A percentile compares a stretch with the other conserved stretches of the same genome.
Conservation (phyloP, 2,113 vertebrate species). For the Zosterops japonicus region DNA sequence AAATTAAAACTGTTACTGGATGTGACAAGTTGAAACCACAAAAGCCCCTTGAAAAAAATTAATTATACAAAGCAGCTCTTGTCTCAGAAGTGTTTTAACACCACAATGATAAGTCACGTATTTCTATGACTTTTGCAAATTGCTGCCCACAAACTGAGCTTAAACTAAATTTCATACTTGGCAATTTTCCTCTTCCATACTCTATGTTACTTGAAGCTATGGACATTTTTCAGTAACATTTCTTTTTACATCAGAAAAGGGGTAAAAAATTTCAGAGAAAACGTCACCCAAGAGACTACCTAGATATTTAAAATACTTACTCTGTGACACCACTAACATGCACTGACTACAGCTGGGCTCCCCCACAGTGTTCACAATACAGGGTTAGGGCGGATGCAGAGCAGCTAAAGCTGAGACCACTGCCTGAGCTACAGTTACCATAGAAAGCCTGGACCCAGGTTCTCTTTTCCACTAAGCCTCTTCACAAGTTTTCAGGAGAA, state of each 20-base stretch:
- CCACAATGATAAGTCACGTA: not conserved
- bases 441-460: not conserved
- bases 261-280: not conserved
- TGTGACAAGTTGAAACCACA: conserved; percentile 64
- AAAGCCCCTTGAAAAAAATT: conserved; percentile 52
- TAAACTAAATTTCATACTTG: conserved; percentile 21
- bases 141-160: conserved; percentile 21
- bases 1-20: conserved; percentile 63
- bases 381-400: not conserved
- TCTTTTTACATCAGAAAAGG: not conserved
- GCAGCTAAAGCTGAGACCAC: not conserved
- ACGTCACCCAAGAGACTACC: not conserved
- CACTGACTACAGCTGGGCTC: not conserved
- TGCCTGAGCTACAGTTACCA: not conserved
- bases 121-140: conserved; percentile 46
- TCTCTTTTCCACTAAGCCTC: not conserved
- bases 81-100: conserved; percentile 48
- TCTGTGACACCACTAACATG: not conserved
- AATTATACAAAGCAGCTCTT: conserved; percentile 62
- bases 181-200: not conserved
- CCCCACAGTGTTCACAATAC: fast-evolving
- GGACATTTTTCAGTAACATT: conserved; percentile 5
- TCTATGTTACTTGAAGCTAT: not conserved
- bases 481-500: not conserved
- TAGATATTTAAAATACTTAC: not conserved